Base-by-base conservation (phyloP, 2,888 invertebrate genomes). In the Sabatieria punctata region DNA sequence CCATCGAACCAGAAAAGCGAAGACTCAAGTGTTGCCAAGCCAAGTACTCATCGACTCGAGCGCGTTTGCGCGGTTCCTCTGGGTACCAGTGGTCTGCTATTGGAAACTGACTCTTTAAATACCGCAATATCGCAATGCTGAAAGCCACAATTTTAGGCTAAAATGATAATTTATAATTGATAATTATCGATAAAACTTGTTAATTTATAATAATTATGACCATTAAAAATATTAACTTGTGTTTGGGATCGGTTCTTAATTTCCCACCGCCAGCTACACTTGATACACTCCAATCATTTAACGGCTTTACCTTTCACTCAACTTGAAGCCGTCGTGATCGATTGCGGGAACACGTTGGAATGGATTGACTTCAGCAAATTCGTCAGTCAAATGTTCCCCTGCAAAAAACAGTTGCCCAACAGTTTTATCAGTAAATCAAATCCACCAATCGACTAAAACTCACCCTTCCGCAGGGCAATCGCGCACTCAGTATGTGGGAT, bases 1-100 rank as follows among this genome's bases (percentile, higher is more conserved):
- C 76, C 69, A 73, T 59, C 1, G 75, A 66, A 52, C 77, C 77
- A 49, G 70, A 67, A 0, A 71, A 51, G 48, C 81, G 69, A 1
- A 77, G 69, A 43, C 79, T 80, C 26, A 74, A 58, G 58, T 82
- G 82, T 51, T 82, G 81, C 82, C 82, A 82, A 60, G 78, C 77
- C 50, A 81, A 67, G 61, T 77, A 66, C 63, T 82, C 80, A 52
- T 82, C 79, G 3, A 82, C 75, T 51, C 71, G 67, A 0, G 80
- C 79, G 61, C 74, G 75, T 39, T 65, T 58, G 56, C 75, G 70
- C 1, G 72, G 70, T 40, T 78, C 75, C 47, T 66, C 70, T 0
- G 82, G 80, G 58, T 78, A 82, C 73, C 79, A 75, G 52, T 73
- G 72, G 37, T 77, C 75, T 1, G 65, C 57, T 1, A 73, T 57